These are phyloP conservation scores for Zenarchopterus dispar DNA, from an alignment of 2,797 vertebrate species.

Conservation along the genomic window DNA sequence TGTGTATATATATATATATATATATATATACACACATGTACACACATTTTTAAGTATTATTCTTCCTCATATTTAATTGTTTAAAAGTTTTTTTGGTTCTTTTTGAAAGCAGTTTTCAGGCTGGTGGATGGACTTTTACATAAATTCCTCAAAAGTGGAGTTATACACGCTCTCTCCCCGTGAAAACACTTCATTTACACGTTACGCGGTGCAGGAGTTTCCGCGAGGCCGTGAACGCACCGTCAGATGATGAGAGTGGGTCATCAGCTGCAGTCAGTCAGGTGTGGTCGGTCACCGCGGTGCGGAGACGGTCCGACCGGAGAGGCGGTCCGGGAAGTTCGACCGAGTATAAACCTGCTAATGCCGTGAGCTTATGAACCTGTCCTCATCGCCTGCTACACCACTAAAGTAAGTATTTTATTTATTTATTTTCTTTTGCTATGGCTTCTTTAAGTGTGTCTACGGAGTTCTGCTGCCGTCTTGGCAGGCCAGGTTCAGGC, in stretches of 20 bases:
- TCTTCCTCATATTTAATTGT: no score
- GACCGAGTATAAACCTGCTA: conserved; percentile 2
- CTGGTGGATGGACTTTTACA: no score
- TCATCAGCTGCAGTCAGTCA: conserved; percentile 71
- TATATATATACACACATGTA: no score
- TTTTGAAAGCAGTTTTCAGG: no score
- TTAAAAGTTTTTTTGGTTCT: no score
- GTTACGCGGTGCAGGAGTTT: not conserved
- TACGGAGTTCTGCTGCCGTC: conserved; percentile 33
- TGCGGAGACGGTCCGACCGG: conserved; percentile 32
- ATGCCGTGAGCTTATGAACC: not conserved
- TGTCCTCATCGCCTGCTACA: not conserved
- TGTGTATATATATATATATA: no score
- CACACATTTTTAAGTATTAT: no score
- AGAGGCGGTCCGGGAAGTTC: conserved; percentile 33
- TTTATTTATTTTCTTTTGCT: not conserved
- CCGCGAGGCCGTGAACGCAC: conserved; percentile 53
- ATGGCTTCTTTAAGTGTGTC: conserved; percentile 26
- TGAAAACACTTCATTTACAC: no score
- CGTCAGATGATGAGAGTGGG: conserved; percentile 58
- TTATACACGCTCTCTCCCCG: no score
- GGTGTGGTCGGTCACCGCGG: conserved; percentile 76
- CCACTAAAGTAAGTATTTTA: conserved; percentile 25
- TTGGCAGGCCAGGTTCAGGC: conserved; percentile 45
- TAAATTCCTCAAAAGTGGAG: no score